These are phyloP conservation scores for Ophioninae sp. DNA, from an alignment of 2,888 invertebrate genomes.

Conservation along the genomic window DNA sequence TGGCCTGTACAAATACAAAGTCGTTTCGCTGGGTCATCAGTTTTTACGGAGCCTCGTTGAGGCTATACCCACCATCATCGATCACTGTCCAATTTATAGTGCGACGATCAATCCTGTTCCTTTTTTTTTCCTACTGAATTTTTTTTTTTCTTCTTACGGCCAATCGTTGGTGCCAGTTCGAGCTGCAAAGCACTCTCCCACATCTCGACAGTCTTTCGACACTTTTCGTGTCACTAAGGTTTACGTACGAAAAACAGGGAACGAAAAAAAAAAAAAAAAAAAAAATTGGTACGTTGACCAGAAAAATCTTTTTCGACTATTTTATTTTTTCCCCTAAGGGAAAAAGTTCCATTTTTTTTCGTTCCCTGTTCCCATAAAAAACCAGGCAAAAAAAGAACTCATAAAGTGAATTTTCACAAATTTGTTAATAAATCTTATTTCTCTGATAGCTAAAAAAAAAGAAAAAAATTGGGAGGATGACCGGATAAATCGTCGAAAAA, in stretches of 20 bases:
- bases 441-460: too few relatives aligned
- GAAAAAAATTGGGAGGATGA: too few relatives aligned
- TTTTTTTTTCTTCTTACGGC: constrained; percentile 4
- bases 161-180: not conserved
- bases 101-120: constrained; percentile 14
- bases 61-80: constrained; percentile 1
- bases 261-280: not conserved
- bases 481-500: too few relatives aligned
- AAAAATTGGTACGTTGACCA: too few relatives aligned
- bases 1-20: constrained; percentile 12
- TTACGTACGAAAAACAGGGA: not conserved
- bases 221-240: not conserved
- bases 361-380: too few relatives aligned
- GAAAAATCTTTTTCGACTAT: too few relatives aligned
- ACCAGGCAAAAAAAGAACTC: too few relatives aligned
- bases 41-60: constrained; percentile 16
- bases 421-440: too few relatives aligned
- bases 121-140: not conserved
- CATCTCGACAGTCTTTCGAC: constrained; percentile 5
- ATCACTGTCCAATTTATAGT: constrained; percentile 26
- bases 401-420: too few relatives aligned
- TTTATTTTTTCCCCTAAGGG: too few relatives aligned
- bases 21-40: constrained; percentile 14
- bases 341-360: too few relatives aligned
- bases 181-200: not conserved